Conservation (phyloP, 1,140 invertebrate species). For the Chrysopa pallens region DNA sequence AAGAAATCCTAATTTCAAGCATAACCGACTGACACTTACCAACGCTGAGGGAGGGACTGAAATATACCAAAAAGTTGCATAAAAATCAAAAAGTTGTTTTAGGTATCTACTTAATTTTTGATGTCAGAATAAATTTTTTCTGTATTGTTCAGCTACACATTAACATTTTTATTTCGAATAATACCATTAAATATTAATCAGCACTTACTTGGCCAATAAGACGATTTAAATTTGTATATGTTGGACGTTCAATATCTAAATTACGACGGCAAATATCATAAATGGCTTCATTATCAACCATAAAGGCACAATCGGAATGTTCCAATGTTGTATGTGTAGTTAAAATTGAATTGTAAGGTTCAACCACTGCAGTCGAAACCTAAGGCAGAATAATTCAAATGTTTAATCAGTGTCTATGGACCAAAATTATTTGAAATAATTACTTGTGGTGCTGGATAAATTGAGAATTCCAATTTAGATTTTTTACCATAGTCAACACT, state of each 20-base stretch:
- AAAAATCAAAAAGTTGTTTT: too few relatives aligned
- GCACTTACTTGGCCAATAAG: constrained; percentile 56
- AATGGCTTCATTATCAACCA: constrained; percentile 80
- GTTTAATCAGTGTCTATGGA: neutral
- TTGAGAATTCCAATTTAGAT: constrained; percentile 66
- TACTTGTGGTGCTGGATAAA: constrained; percentile 77
- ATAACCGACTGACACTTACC: too few relatives aligned
- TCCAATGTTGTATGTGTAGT: constrained; percentile 66
- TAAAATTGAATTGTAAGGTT: constrained; percentile 68
- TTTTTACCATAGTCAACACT: constrained; percentile 68
- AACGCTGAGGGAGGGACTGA: too few relatives aligned
- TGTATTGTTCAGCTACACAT: too few relatives aligned
- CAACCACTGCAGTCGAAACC: constrained; percentile 66
- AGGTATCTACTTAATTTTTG: too few relatives aligned
- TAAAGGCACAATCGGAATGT: constrained; percentile 65
- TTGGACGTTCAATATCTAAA: constrained; percentile 68
- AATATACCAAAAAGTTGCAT: too few relatives aligned
- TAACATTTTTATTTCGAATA: too few relatives aligned
- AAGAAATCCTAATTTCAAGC: too few relatives aligned
- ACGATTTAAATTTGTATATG: constrained; percentile 62
- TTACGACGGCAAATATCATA: constrained; percentile 79
- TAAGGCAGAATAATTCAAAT: too few relatives aligned
- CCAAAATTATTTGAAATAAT: constrained; percentile 8
- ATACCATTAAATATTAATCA: neutral
- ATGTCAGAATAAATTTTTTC: too few relatives aligned